Percentiles rank a stretch among this genome's conserved stretches.
Evolutionary conservation across 2,113 vertebrate genomes (phyloP).

Genomic region (Ammospiza caudacuta): DNA sequence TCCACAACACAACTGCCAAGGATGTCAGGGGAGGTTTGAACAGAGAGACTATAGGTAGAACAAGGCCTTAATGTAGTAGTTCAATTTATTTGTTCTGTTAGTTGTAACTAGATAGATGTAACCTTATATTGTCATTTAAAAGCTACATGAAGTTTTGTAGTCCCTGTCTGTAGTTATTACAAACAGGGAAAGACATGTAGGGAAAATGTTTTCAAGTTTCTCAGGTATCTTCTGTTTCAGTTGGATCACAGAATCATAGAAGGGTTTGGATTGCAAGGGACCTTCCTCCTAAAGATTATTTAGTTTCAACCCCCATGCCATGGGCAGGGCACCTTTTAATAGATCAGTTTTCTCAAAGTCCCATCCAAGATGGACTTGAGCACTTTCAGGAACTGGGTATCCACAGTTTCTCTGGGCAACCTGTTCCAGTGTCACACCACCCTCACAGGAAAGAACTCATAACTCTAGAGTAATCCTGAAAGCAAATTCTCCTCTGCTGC

Average conservation of each 20-base stretch:
- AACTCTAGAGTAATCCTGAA: not conserved
- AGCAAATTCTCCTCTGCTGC: not conserved
- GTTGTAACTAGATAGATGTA: not conserved
- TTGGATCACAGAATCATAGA: not conserved
- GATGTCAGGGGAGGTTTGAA: not conserved
- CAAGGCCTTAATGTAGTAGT: not conserved
- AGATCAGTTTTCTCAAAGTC: not conserved
- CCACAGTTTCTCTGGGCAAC: not conserved
- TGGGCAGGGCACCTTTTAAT: not conserved
- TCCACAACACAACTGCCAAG: not conserved
- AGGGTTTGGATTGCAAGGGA: not conserved
- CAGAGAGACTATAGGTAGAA: not conserved
- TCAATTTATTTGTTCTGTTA: not conserved
- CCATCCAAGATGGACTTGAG: not conserved
- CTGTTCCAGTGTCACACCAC: not conserved
- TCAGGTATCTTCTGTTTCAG: not conserved
- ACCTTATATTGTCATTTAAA: not conserved
- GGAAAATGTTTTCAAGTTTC: not conserved
- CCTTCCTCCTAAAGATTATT: not conserved
- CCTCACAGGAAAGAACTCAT: not conserved
- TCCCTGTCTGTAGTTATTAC: not conserved
- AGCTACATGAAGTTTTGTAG: not conserved
- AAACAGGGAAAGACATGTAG: not conserved
- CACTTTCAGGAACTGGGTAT: not conserved
- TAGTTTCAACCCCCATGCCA: accelerated